A percentile compares a stretch with the other conserved stretches of the same genome.
These are phyloP conservation scores for Neuroscelio doddi DNA, from an alignment of 2,888 invertebrate species.

Conservation along the genomic window DNA sequence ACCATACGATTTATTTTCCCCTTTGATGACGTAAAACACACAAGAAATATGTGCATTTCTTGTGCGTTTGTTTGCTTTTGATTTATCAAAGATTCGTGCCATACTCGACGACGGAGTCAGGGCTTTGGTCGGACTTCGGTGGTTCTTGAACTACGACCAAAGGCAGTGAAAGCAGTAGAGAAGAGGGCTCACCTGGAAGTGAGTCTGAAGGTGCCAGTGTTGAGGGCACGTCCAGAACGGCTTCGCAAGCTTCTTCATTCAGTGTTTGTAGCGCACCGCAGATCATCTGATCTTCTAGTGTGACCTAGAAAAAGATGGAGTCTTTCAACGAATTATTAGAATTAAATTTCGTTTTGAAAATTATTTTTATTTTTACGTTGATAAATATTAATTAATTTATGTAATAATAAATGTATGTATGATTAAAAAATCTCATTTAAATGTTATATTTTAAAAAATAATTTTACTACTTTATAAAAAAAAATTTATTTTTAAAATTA, in stretches of 20 bases:
- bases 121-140: constrained; percentile 66
- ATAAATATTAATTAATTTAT: too few species aligned
- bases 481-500: too few species aligned
- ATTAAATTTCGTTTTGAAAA: too few species aligned
- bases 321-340: neutral
- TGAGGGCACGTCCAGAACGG: constrained; percentile 81
- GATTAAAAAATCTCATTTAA: too few species aligned
- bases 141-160: constrained; percentile 71
- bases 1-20: constrained; percentile 2
- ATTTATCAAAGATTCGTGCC: constrained; percentile 58
- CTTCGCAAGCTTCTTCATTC: constrained; percentile 94
- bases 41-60: neutral
- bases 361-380: constrained; percentile 19
- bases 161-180: constrained; percentile 69
- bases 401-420: too few species aligned
- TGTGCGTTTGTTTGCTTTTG: constrained; percentile 9
- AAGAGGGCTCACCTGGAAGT: constrained; percentile 69
- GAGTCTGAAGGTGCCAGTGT: constrained; percentile 60
- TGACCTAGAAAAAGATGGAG: constrained; percentile 78
- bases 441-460: too few species aligned
- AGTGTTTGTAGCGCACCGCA: constrained; percentile 93
- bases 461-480: too few species aligned
- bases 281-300: constrained; percentile 95
- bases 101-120: constrained; percentile 66
- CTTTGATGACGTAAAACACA: neutral